phyloP scores from a whole-genome alignment of 2,797 vertebrate species.

The Chloroceryle amazona region DNA sequence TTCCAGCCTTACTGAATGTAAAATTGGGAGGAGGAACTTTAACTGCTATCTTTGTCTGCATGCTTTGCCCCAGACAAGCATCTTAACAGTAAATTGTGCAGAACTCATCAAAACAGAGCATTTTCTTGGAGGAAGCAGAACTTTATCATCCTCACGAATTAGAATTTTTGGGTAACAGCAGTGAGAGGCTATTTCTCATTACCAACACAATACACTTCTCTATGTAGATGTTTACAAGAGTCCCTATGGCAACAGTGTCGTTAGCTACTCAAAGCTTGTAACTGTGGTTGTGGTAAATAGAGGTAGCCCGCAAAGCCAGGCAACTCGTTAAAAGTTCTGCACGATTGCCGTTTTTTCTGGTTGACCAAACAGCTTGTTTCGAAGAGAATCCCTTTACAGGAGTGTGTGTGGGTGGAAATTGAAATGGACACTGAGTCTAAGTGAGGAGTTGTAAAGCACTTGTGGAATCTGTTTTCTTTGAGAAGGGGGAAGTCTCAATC shows the following conservation, averaged over 20 bases:
- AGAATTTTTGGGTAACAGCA: accelerated
- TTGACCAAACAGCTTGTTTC: background rate
- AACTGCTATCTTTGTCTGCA: accelerated
- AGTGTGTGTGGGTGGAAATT: background rate
- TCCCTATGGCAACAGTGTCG: background rate
- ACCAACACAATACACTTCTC: background rate
- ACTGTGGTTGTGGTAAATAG: background rate
- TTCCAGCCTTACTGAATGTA: background rate
- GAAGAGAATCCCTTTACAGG: background rate
- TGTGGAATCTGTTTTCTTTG: background rate
- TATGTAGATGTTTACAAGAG: background rate
- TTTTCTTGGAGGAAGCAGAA: background rate
- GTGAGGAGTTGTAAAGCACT: background rate
- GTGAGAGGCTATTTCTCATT: background rate
- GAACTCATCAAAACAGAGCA: background rate
- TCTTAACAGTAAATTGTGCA: background rate
- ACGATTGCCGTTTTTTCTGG: background rate
- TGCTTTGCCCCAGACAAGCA: background rate
- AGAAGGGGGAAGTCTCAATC: background rate
- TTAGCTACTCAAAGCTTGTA: background rate
- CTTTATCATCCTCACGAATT: background rate
- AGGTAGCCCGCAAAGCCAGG: accelerated
- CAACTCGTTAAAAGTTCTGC: background rate
- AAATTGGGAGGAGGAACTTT: background rate
- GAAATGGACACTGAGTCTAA: background rate